These are phyloP conservation scores for Limanda limanda DNA, from an alignment of 2,113 vertebrate species.

Conservation along the genomic window DNA sequence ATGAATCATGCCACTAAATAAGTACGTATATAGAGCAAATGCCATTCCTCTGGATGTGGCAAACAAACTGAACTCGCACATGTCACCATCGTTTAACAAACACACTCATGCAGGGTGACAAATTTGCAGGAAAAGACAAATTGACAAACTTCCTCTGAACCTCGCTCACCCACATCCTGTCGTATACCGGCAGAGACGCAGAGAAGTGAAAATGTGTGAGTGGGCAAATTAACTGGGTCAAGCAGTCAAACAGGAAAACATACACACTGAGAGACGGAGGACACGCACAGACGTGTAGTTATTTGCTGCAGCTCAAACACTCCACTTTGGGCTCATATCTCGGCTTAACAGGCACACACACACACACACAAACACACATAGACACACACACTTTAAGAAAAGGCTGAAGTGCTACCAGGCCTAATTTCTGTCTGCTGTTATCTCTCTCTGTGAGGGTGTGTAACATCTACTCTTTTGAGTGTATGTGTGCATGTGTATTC, in stretches of 20 bases:
- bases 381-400: slow-evolving; percentile 10
- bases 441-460: background rate
- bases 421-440: slow-evolving; percentile 13
- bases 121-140: slow-evolving; percentile 2
- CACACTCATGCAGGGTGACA: background rate
- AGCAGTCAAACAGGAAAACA: slow-evolving; percentile 34
- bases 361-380: background rate
- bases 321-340: slow-evolving; percentile 7
- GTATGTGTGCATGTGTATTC: slow-evolving; percentile 3
- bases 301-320: slow-evolving; percentile 26
- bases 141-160: slow-evolving; percentile 50
- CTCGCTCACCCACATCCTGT: slow-evolving; percentile 68
- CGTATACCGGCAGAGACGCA: slow-evolving; percentile 5
- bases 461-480: too few relatives aligned
- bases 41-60: background rate
- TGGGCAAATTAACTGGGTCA: slow-evolving; percentile 66
- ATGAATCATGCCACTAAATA: background rate
- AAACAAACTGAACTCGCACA: background rate
- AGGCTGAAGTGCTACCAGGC: background rate
- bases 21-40: background rate
- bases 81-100: background rate
- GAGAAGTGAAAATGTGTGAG: slow-evolving; percentile 70
- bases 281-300: slow-evolving; percentile 4
- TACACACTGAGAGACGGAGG: background rate
- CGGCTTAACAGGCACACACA: background rate